phyloP scores from a whole-genome alignment of 1,140 invertebrate genomes.

The Vanessa tameamea region DNA sequence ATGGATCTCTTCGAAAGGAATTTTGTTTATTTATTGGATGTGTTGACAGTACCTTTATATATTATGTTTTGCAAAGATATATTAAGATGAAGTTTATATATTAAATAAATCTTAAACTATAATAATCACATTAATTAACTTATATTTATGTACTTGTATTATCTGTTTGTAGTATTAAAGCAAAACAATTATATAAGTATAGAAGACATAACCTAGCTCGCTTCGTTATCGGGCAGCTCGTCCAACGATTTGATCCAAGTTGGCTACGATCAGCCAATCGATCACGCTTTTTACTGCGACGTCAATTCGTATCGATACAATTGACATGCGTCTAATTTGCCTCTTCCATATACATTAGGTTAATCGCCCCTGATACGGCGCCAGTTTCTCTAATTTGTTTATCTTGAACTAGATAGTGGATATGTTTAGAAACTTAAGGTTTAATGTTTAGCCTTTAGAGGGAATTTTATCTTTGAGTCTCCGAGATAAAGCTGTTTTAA shows the following conservation, averaged over 20 bases:
- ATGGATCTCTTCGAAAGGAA: neutral
- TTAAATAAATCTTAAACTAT: no score
- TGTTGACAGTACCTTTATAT: no score
- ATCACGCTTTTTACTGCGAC: neutral
- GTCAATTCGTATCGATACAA: slow-evolving; percentile 1
- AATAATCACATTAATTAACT: no score
- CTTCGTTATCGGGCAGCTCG: neutral
- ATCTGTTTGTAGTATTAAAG: no score
- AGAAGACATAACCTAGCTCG: no score
- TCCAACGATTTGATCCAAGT: slow-evolving; percentile 1
- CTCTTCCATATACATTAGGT: neutral
- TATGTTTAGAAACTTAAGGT: neutral
- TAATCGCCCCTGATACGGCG: slow-evolving; percentile 9
- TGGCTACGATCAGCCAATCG: neutral
- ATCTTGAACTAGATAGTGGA: slow-evolving; percentile 5
- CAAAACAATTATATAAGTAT: no score
- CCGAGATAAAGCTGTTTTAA: slow-evolving; percentile 4
- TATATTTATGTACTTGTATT: no score
- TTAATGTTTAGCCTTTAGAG: slow-evolving; percentile 1
- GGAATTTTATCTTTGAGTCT: neutral
- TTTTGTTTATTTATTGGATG: neutral
- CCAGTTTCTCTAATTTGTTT: slow-evolving; percentile 23
- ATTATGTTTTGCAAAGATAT: no score
- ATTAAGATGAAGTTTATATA: no score
- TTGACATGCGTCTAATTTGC: slow-evolving; percentile 11